Conservation (phyloP, 2,113 vertebrate genomes). For the Gasterosteus aculeatus region DNA sequence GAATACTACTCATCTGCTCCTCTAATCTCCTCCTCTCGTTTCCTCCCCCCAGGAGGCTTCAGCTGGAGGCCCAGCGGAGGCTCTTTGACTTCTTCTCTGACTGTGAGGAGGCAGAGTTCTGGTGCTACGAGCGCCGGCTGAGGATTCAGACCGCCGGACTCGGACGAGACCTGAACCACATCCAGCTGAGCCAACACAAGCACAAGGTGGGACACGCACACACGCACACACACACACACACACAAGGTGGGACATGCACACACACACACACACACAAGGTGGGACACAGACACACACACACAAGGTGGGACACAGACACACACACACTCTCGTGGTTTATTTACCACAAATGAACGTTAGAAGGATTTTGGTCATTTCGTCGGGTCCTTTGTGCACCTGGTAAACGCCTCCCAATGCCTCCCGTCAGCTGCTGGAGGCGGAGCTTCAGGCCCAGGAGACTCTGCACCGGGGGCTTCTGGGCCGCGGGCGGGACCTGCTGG, state of each 20-base stretch:
- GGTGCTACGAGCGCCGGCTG: constrained; percentile 84
- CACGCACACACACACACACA: not conserved
- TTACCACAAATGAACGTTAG: no score
- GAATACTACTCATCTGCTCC: not conserved
- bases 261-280: not conserved
- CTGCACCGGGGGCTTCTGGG: constrained; percentile 77
- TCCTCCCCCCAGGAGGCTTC: constrained; percentile 76
- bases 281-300: no score
- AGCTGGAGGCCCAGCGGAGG: constrained; percentile 82
- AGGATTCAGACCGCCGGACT: constrained; percentile 73
- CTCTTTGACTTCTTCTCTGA: constrained; percentile 85
- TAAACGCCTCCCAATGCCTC: not conserved
- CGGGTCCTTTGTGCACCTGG: no score
- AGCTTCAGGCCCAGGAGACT: constrained; percentile 83
- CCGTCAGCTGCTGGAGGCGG: constrained; percentile 82
- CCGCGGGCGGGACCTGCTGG: constrained; percentile 81
- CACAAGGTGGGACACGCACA: constrained; percentile 82
- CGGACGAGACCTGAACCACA: constrained; percentile 84
- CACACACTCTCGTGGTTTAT: no score
- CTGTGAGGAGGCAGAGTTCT: constrained; percentile 86
- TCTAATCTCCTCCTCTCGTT: not conserved
- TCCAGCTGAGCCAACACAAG: constrained; percentile 81
- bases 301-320: no score
- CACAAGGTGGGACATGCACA: not conserved
- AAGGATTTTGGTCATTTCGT: no score